These are phyloP conservation scores for Desmodus rotundus DNA, from an alignment of 2,113 vertebrate species.

Conservation along the genomic window DNA sequence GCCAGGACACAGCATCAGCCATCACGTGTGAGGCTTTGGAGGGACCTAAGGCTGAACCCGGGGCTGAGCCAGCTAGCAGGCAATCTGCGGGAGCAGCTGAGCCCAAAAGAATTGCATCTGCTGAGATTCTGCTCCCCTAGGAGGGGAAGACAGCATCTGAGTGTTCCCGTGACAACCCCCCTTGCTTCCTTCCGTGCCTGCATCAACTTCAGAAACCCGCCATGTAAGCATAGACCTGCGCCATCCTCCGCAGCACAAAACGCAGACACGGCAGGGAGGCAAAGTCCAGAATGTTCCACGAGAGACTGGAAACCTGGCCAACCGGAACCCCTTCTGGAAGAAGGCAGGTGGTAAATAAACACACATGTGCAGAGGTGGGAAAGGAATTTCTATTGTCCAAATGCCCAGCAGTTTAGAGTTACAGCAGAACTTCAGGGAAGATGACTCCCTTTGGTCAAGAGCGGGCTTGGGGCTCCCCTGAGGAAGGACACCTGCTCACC, in stretches of 20 bases:
- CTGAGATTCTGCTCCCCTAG: background rate
- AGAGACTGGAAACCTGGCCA: background rate
- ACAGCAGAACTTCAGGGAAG: background rate
- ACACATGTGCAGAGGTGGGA: background rate
- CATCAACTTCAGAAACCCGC: accelerated
- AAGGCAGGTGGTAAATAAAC: background rate
- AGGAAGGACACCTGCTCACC: background rate
- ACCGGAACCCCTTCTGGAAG: background rate
- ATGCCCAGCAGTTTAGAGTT: background rate
- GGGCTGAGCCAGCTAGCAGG: no score
- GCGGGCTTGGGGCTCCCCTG: background rate
- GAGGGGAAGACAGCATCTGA: background rate
- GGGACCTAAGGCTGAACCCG: background rate
- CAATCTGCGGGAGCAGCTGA: background rate
- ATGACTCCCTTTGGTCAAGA: background rate
- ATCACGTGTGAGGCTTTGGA: background rate
- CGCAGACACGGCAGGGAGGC: background rate
- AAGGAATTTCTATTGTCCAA: background rate
- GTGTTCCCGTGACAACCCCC: background rate
- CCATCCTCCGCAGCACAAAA: accelerated
- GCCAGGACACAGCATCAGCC: background rate
- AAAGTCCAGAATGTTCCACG: background rate
- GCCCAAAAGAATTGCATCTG: no score
- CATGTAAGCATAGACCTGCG: accelerated
- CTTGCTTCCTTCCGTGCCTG: background rate